A percentile compares a stretch with the other conserved stretches of the same genome.
Evolutionary conservation across 1,140 invertebrate genomes (phyloP).

Genomic region (Reticulitermes speratus): DNA sequence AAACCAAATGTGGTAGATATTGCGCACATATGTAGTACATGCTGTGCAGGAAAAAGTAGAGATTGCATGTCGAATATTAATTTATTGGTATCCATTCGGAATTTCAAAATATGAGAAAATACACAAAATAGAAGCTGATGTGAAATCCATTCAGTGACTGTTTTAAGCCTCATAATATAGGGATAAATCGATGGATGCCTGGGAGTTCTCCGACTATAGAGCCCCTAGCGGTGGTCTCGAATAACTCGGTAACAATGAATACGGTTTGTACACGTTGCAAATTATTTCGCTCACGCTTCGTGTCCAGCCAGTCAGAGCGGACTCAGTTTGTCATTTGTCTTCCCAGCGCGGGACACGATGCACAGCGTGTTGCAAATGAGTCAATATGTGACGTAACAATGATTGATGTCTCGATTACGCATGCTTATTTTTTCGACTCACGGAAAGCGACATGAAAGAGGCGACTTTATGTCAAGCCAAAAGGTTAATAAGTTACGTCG

Average conservation of each 20-base stretch:
- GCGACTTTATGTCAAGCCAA: not conserved
- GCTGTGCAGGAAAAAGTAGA: not conserved
- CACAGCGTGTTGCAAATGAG: not conserved
- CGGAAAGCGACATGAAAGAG: not conserved
- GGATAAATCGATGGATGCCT: not conserved
- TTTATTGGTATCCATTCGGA: not conserved
- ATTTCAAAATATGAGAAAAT: not conserved
- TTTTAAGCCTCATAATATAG: not conserved
- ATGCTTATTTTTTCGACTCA: not conserved
- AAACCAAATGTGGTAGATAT: not conserved
- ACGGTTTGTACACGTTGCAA: not conserved
- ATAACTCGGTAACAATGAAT: not conserved
- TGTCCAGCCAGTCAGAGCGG: not conserved
- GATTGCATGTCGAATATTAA: not conserved
- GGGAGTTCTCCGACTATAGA: not conserved
- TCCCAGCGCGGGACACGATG: not conserved
- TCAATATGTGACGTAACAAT: slow-evolving; percentile 15
- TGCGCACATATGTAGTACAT: not conserved
- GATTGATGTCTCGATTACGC: slow-evolving; percentile 7
- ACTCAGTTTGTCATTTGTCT: not conserved
- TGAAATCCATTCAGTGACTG: not conserved
- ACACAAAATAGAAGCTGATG: not conserved
- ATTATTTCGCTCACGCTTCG: not conserved
- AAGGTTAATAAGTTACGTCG: not conserved
- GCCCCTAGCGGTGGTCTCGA: not conserved